Percentiles rank a stretch among this genome's conserved stretches.
phyloP scores from a whole-genome alignment of 2,113 vertebrate species.

The Tychaedon coryphoeus region DNA sequence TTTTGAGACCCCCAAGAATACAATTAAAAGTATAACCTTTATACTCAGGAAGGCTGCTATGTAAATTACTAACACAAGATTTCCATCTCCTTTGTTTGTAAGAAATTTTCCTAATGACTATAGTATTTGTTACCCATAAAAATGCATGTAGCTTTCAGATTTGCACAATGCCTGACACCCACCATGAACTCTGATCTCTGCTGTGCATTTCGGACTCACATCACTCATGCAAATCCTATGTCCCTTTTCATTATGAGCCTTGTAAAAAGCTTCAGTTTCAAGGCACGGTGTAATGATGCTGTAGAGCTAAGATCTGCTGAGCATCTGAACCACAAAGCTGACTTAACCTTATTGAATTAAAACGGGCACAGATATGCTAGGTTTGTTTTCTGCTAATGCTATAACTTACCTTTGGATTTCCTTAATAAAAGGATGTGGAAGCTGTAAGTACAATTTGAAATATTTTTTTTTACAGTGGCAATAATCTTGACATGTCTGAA shows the following conservation, averaged over 20 bases:
- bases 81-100: neutral
- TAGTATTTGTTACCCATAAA: neutral
- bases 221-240: neutral
- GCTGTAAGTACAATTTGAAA: neutral
- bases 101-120: neutral
- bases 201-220: neutral
- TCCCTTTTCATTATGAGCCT: neutral
- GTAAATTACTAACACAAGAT: neutral
- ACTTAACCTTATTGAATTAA: neutral
- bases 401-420: neutral
- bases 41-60: neutral
- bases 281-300: neutral
- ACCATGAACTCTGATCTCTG: neutral
- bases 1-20: neutral
- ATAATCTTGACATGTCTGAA: neutral
- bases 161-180: neutral
- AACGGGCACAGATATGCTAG: neutral
- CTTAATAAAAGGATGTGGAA: neutral
- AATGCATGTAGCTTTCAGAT: neutral
- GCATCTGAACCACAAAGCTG: neutral
- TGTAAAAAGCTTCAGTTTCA: neutral
- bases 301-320: neutral
- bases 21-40: neutral
- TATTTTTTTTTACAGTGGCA: neutral
- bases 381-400: neutral